phyloP scores from a whole-genome alignment of 2,888 invertebrate genomes.

The Stenolophus ochropezus region DNA sequence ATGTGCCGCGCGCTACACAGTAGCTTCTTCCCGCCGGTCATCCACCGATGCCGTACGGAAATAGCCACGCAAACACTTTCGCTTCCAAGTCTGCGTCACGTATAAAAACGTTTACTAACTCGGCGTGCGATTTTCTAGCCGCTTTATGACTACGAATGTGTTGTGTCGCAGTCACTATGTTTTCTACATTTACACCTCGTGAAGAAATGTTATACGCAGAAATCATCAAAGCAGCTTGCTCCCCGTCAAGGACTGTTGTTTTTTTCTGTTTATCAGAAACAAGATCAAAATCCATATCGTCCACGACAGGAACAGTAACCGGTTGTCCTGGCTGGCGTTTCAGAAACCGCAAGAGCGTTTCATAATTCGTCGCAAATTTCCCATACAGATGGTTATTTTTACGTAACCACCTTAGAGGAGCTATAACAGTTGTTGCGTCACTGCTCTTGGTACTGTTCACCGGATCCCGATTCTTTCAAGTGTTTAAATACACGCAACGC shows the following conservation, averaged over 20 bases:
- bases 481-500: constrained; percentile 4
- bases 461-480: neutral
- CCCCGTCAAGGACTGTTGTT: neutral
- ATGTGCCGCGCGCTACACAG: neutral
- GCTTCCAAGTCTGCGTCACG: neutral
- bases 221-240: neutral
- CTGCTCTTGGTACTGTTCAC: neutral
- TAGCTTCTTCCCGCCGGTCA: neutral
- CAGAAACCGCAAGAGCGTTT: neutral
- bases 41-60: constrained; percentile 9
- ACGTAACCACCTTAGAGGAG: neutral
- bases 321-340: neutral
- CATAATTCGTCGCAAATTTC: neutral
- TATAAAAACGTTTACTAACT: neutral
- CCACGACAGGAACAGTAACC: neutral
- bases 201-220: neutral
- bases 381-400: neutral
- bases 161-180: neutral
- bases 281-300: neutral
- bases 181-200: neutral
- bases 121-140: neutral
- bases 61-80: constrained; percentile 13
- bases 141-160: neutral
- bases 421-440: neutral
- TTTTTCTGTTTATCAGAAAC: neutral